Evolutionary conservation across 1,140 invertebrate species (phyloP).

Genomic region (Coptotermes formosanus): DNA sequence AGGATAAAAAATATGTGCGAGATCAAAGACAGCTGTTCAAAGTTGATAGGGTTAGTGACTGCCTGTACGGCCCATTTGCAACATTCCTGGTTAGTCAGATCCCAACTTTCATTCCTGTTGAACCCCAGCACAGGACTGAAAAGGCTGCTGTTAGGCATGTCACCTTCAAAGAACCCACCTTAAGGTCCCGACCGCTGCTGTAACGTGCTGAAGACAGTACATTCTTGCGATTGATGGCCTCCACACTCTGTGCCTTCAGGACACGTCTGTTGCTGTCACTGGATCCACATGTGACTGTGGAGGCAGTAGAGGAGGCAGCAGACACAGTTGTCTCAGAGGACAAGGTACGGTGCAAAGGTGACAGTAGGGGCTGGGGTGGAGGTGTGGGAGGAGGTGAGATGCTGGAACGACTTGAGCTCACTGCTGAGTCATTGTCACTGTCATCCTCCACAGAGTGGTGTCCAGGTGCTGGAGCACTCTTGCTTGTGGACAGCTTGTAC

Average conservation of each 20-base stretch:
- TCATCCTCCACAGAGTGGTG: constrained; percentile 54
- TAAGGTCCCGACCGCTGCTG: constrained; percentile 69
- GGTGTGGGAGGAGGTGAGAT: constrained; percentile 69
- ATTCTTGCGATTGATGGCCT: constrained; percentile 81
- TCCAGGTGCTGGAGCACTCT: constrained; percentile 14
- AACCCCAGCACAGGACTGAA: no score
- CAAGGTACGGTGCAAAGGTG: constrained; percentile 51
- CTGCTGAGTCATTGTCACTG: constrained; percentile 83
- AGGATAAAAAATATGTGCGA: no score
- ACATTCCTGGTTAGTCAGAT: no score
- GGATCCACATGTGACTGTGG: constrained; percentile 62
- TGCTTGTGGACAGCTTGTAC: constrained; percentile 45
- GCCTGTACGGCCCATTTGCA: no score
- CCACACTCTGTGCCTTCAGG: constrained; percentile 72
- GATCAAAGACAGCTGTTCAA: no score
- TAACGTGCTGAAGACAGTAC: constrained; percentile 83
- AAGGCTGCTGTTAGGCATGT: no score
- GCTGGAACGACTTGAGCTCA: constrained; percentile 73
- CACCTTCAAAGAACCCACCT: constrained; percentile 37
- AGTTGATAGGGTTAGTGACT: no score
- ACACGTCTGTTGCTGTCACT: constrained; percentile 53
- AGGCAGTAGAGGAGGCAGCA: constrained; percentile 55
- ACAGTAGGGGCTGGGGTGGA: constrained; percentile 51
- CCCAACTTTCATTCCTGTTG: no score
- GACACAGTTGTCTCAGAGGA: constrained; percentile 62